Conservation (phyloP, 2,113 vertebrate species). For the Chaenogobius annularis region DNA sequence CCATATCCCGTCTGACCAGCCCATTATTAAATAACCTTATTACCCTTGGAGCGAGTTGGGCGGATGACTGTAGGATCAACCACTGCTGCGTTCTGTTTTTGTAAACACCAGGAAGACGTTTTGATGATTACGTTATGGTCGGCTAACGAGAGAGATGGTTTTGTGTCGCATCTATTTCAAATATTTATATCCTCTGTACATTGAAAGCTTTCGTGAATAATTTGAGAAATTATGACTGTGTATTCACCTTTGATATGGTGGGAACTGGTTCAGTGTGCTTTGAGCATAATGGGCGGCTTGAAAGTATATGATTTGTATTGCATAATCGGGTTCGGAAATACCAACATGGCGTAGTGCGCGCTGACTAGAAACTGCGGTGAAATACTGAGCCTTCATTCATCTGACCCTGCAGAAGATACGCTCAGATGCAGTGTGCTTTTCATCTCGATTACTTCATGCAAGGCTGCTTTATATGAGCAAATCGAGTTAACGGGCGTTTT, state of each 20-base stretch:
- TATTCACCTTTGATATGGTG: not conserved
- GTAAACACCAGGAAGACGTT: constrained; percentile 65
- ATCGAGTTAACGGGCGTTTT: not conserved
- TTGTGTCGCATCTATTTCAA: constrained; percentile 52
- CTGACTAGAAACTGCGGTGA: constrained; percentile 72
- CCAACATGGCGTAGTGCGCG: constrained; percentile 75
- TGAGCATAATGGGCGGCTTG: constrained; percentile 49
- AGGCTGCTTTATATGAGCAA: not conserved
- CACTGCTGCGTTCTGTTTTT: constrained; percentile 22
- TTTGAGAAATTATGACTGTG: no score
- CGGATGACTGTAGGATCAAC: not conserved
- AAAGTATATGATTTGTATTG: constrained; percentile 65
- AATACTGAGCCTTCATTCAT: constrained; percentile 72
- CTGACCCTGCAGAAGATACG: constrained; percentile 58
- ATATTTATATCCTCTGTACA: not conserved
- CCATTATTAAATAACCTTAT: constrained; percentile 7
- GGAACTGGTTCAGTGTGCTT: constrained; percentile 35
- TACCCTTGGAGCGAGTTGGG: constrained; percentile 5
- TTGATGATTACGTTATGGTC: constrained; percentile 54
- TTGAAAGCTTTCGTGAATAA: not conserved
- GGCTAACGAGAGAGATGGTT: constrained; percentile 37
- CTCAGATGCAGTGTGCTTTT: constrained; percentile 49
- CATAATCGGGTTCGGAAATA: constrained; percentile 77
- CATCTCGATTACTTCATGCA: constrained; percentile 35
- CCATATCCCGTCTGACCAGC: not conserved